Percentiles rank a stretch among this genome's conserved stretches.
phyloP scores from a whole-genome alignment of 2,797 vertebrate species.

The Phrynocephalus guinanensis region DNA sequence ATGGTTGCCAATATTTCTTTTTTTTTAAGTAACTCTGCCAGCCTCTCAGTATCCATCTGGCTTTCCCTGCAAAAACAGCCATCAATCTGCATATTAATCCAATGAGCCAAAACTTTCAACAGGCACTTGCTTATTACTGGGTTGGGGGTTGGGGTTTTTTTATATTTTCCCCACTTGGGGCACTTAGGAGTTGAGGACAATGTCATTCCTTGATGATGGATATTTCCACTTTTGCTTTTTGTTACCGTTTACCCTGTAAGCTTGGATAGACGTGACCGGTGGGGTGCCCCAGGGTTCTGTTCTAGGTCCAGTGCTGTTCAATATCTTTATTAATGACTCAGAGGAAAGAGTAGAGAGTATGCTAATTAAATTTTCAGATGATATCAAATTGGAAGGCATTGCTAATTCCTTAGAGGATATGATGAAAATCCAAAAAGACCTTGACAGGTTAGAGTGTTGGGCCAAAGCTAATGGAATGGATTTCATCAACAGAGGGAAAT shows the following conservation, averaged over 20 bases:
- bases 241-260: neutral
- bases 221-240: neutral
- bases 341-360: too few relatives aligned
- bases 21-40: neutral
- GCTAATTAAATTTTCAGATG: too few relatives aligned
- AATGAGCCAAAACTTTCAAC: neutral
- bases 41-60: neutral
- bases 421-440: too few relatives aligned
- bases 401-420: too few relatives aligned
- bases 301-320: too few relatives aligned
- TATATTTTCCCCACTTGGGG: neutral
- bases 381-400: too few relatives aligned
- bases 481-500: too few relatives aligned
- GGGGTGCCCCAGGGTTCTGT: too few relatives aligned
- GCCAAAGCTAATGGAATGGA: too few relatives aligned
- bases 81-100: neutral
- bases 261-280: neutral
- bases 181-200: neutral
- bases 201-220: neutral
- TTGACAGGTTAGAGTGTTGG: too few relatives aligned
- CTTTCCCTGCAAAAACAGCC: neutral
- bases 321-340: too few relatives aligned
- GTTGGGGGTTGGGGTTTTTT: neutral
- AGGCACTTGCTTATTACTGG: neutral
- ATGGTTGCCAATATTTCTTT: neutral